Conservation (phyloP, 1,140 invertebrate genomes). For the Drosophila murphyi region DNA sequence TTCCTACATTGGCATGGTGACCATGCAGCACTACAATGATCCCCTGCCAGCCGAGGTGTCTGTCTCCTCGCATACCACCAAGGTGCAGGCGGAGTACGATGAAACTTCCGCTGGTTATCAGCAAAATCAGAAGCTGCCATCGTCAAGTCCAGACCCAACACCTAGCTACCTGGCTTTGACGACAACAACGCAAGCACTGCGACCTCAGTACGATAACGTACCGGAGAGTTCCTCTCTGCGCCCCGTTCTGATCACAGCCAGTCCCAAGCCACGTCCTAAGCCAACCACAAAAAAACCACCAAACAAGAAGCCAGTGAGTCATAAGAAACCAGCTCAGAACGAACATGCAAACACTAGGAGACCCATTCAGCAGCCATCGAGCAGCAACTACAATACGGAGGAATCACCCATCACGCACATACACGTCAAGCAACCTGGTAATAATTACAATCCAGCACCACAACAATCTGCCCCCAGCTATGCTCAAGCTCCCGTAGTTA, state of each 20-base stretch:
- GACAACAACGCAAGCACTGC: constrained; percentile 37
- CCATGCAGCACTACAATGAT: constrained; percentile 71
- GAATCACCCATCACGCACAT: constrained; percentile 61
- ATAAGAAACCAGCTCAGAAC: constrained; percentile 40
- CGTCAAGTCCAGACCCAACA: constrained; percentile 36
- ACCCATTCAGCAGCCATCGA: constrained; percentile 37
- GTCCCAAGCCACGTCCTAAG: constrained; percentile 62
- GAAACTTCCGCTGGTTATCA: constrained; percentile 49
- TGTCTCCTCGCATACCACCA: constrained; percentile 78
- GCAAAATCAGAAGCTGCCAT: constrained; percentile 32
- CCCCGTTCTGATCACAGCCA: constrained; percentile 61
- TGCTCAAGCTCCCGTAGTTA: constrained; percentile 26
- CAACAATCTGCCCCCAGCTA: constrained; percentile 14
- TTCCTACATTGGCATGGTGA: constrained; percentile 76
- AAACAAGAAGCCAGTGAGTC: neutral
- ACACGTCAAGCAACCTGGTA: constrained; percentile 56
- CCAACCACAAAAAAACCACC: constrained; percentile 51
- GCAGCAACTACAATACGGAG: constrained; percentile 35
- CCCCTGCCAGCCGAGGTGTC: constrained; percentile 71
- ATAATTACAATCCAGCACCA: constrained; percentile 47
- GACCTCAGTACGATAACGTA: constrained; percentile 53
- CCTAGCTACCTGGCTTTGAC: constrained; percentile 38
- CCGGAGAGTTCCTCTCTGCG: constrained; percentile 54
- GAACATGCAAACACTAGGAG: constrained; percentile 32
- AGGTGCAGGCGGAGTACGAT: constrained; percentile 66